Evolutionary conservation across 1,140 invertebrate species (phyloP).

Genomic region (Limonius californicus): DNA sequence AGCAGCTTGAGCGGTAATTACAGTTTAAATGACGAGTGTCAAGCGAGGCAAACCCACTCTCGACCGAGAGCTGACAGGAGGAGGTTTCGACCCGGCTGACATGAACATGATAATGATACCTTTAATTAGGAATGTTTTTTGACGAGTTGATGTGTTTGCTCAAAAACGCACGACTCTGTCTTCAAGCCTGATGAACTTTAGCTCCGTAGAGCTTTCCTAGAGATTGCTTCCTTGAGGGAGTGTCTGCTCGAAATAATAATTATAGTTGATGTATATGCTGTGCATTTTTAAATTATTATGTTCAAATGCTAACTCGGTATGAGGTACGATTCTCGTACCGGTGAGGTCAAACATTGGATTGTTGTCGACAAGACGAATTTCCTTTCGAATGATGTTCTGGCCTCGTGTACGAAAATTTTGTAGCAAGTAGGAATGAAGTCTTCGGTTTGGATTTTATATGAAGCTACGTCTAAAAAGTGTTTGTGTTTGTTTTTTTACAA

Average conservation of each 20-base stretch:
- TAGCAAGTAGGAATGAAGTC: too few species aligned
- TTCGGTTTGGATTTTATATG: too few species aligned
- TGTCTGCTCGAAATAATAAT: background rate
- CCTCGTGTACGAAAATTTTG: too few species aligned
- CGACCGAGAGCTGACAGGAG: constrained; percentile 25
- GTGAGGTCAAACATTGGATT: too few species aligned
- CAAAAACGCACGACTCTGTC: constrained; percentile 22
- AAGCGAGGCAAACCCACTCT: constrained; percentile 27
- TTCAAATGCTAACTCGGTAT: background rate
- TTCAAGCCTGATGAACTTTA: constrained; percentile 25
- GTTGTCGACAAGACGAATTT: too few species aligned
- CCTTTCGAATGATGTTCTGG: too few species aligned
- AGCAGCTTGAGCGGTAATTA: constrained; percentile 31
- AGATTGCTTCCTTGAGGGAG: background rate
- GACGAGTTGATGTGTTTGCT: constrained; percentile 29
- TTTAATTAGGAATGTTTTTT: constrained; percentile 32
- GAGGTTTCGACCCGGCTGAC: constrained; percentile 24
- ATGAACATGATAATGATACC: constrained; percentile 38
- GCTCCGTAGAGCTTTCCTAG: background rate
- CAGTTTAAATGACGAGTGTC: constrained; percentile 32
- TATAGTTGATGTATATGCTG: background rate
- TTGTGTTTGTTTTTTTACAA: too few species aligned
- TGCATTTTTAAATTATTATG: constrained; percentile 7
- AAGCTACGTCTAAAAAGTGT: too few species aligned
- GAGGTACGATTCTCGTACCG: too few species aligned